Base-by-base conservation (phyloP, 1,140 invertebrate species). In the Drosophila asahinai region DNA sequence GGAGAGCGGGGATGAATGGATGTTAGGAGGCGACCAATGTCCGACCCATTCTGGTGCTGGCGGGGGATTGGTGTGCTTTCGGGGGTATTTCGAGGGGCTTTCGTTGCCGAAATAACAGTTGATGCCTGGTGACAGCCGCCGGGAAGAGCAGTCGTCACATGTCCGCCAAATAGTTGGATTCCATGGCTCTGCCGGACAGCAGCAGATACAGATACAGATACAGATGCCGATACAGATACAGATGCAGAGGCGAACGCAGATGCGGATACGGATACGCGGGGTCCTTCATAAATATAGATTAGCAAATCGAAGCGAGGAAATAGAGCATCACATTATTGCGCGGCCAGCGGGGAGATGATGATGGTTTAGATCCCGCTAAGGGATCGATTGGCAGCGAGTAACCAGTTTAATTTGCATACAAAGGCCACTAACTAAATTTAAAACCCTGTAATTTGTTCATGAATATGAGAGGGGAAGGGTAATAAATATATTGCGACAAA, bases 281-380 rank as follows among this genome's bases (percentile, higher is more conserved):
- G 36, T 17, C 33, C 70, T 87, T 86, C 83, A 86, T 86, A 86
- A 86, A 86, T 86, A 87, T 87, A 87, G 83, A 86, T 86, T 72
- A 83, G 77, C 55, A 60, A 79, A 79, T 79, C 76, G 59, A 79
- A 72, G 40, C 15, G 19, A 12, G 75, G 55, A 77, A 77, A 62
- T 77, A 19, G 63, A 77, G 49, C 55, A 33, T 49, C 43, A 40
- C 51, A 49, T 72, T 71, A 71, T 38, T 68, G 40, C 5, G 15
- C 40, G 33, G 33, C 9, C 19, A 8, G 42, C 12, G 33, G 27
- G 30, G 48, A 33, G 33, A 11, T 15, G 30, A 8, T 51, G 45
- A 59, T n/a, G 38, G 52, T 30, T 59, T 27, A 38, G 15, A 38
- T 8, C n/a, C 22, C 6, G 38, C 15, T 30, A 68, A 27, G 7